Evolutionary conservation across 1,140 invertebrate genomes (phyloP).

Genomic region (Temnothorax nylanderi): DNA sequence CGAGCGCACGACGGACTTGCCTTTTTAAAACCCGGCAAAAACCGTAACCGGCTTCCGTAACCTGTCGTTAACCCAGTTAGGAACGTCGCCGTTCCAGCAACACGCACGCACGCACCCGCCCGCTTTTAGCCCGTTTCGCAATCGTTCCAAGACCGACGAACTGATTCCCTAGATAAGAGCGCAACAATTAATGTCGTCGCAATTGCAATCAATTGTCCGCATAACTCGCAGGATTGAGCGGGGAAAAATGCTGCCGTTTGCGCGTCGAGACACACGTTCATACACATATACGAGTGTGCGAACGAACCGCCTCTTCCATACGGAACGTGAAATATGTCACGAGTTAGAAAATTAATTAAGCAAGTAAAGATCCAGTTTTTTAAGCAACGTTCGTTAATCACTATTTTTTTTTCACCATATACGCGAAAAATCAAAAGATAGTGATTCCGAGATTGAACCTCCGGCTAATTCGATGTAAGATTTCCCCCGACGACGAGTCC

Average conservation of each 20-base stretch:
- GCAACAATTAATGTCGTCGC: constrained; percentile 4
- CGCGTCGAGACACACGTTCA: neutral
- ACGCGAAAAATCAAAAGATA: neutral
- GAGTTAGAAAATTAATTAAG: neutral
- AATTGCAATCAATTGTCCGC: constrained; percentile 39
- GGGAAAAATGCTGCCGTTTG: neutral
- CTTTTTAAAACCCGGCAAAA: constrained; percentile 52
- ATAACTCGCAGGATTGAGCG: neutral
- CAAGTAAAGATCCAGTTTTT: neutral
- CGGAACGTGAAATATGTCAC: neutral
- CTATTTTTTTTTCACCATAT: neutral
- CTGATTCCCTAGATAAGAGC: constrained; percentile 58
- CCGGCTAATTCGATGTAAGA: neutral
- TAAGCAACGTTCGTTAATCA: neutral
- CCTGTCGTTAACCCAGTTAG: constrained; percentile 73
- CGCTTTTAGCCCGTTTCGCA: constrained; percentile 31
- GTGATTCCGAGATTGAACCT: too few relatives aligned
- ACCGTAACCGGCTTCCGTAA: constrained; percentile 67
- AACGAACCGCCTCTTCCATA: neutral
- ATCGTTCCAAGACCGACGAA: constrained; percentile 41
- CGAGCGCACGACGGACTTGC: neutral
- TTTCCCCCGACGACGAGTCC: neutral
- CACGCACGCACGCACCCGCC: constrained; percentile 1
- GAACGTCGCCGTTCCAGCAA: constrained; percentile 47
- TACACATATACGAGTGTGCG: neutral